Base-by-base conservation (phyloP, 2,113 vertebrate genomes). In the Tachysurus vachellii region DNA sequence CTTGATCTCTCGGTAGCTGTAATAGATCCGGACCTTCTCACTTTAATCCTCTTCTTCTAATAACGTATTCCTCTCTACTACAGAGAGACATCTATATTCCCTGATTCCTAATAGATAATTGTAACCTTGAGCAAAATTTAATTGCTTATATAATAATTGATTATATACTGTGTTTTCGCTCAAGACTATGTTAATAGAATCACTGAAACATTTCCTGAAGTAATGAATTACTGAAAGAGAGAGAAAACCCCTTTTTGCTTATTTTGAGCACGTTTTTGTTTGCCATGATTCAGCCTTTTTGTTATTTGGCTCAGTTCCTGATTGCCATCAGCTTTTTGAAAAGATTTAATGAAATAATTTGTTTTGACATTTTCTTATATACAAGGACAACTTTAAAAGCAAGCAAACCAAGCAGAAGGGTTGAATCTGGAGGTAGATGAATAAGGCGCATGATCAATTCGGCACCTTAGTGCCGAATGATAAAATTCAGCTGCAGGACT, bases 281-380 rank as follows among this genome's bases (percentile, higher is more conserved):
- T 53, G 47, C 4, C 73, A 76, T 53, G 75, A 77, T 54, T 77
- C 50, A 77, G 44, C 50, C 75, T 28, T 54, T 77, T 77, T 76
- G 73, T 50, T 13, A 76, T 76, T n/a, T 76, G 23, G 44, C 50
- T 77, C 70, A 47, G 36, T 73, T 73, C 70, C 70, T 73, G 70
- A 73, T 23, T 73, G 70, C 14, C 36, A 71, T 71, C 68, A 31
- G 68, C 31, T 71, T 71, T 71, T 42, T 42, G 8, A 68, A 68
- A 16, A 71, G 19, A 71, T 71, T 71, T 68, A 68, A 71, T 71
- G 9, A 73, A 73, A 73, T 73, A 47, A 21, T 42, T 36, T 47
- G 42, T 73, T 73, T 73, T 73, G 70, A 47, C 70, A 73, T 47
- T 47, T 73, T 73, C 42, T 47, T 21, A 23, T 73, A 47, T 8